A percentile compares a stretch with the other conserved stretches of the same genome.
phyloP scores from a whole-genome alignment of 2,888 invertebrate genomes.

The Barypeithes pellucidus region DNA sequence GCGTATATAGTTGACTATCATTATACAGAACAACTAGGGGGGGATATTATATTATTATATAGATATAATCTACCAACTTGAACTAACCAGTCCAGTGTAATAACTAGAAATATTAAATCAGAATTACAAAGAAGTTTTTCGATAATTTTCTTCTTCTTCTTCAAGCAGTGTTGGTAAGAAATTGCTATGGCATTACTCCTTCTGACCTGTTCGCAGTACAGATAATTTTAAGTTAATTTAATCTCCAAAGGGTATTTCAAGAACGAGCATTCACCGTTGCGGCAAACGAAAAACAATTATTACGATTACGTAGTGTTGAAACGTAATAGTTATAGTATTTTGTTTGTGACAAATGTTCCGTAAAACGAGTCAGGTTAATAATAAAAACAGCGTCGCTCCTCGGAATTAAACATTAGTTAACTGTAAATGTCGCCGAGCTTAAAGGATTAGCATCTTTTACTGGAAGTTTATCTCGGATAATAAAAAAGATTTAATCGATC shows the following conservation, averaged over 20 bases:
- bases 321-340: slow-evolving; percentile 25
- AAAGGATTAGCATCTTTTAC: slow-evolving; percentile 5
- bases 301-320: slow-evolving; percentile 16
- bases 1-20: no score
- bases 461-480: background rate
- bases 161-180: no score
- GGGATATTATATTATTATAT: no score
- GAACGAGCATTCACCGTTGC: slow-evolving; percentile 17
- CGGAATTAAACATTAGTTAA: slow-evolving; percentile 22
- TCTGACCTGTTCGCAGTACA: background rate
- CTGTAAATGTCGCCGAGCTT: slow-evolving; percentile 16
- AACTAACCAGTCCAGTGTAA: no score
- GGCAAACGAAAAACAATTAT: slow-evolving; percentile 5
- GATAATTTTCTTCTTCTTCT: no score
- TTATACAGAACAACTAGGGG: no score
- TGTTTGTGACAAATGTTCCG: slow-evolving; percentile 25
- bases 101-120: no score
- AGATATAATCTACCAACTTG: no score
- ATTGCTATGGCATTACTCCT: no score
- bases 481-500: background rate
- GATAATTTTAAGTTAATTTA: background rate
- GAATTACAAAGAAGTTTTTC: no score
- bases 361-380: slow-evolving; percentile 8
- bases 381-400: slow-evolving; percentile 13
- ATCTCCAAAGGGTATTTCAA: background rate